Conservation (phyloP, 2,113 vertebrate species). For the Mustela nigripes region DNA sequence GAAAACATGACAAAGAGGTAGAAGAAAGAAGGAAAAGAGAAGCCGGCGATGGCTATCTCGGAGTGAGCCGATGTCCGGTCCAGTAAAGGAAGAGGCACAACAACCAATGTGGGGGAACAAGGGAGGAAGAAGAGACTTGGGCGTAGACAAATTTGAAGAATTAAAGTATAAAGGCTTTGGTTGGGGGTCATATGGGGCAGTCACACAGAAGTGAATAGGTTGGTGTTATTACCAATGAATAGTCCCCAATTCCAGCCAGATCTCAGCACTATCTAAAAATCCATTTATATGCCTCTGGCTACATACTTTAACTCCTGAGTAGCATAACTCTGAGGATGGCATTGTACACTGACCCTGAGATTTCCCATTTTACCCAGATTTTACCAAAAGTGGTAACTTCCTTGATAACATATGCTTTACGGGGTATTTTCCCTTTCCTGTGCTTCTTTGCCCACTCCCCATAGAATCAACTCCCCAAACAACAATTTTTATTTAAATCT, state of each 20-base stretch:
- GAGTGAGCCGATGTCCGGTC: background rate
- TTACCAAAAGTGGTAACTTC: background rate
- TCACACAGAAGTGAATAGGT: background rate
- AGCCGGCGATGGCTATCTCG: background rate
- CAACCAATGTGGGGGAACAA: background rate
- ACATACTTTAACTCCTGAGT: background rate
- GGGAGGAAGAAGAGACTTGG: background rate
- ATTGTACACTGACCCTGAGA: background rate
- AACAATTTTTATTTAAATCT: background rate
- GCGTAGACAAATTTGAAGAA: background rate
- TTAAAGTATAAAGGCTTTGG: background rate
- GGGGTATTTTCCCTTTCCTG: background rate
- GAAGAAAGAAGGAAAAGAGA: background rate
- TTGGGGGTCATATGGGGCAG: fast-evolving
- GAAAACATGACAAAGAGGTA: background rate
- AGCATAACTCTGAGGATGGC: background rate
- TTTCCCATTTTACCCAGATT: background rate
- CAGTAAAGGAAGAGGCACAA: background rate
- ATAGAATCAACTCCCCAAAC: background rate
- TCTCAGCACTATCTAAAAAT: background rate
- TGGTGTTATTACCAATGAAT: background rate
- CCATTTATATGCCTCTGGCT: background rate
- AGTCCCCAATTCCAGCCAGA: background rate
- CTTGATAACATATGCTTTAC: background rate
- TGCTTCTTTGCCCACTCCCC: background rate